Percentiles rank a stretch among this genome's conserved stretches.
These are phyloP conservation scores for Cerastis leucographa DNA, from an alignment of 2,888 invertebrate genomes.

Conservation along the genomic window DNA sequence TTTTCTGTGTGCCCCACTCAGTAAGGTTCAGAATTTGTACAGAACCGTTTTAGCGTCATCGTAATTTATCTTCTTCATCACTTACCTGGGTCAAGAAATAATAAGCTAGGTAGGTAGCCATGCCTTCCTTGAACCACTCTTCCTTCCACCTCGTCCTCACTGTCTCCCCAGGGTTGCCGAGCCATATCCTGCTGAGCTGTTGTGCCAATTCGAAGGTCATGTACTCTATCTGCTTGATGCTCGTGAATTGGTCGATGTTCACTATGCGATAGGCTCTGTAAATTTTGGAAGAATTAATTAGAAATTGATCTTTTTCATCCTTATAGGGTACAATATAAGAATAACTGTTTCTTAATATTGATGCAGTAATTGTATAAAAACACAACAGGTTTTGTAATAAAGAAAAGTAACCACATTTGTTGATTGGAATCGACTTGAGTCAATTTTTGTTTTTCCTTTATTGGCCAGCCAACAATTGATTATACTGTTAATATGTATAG, in stretches of 20 bases:
- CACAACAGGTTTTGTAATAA: too few relatives aligned
- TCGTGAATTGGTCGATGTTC: conserved; percentile 76
- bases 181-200: conserved; percentile 85
- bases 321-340: background rate
- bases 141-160: conserved; percentile 84
- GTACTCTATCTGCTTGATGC: conserved; percentile 80
- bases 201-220: conserved; percentile 84
- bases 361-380: too few relatives aligned
- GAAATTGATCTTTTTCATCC: background rate
- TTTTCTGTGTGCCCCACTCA: too few relatives aligned
- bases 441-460: too few relatives aligned
- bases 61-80: background rate
- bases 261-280: conserved; percentile 79
- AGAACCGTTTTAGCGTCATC: too few relatives aligned
- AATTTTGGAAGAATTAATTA: background rate
- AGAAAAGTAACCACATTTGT: too few relatives aligned
- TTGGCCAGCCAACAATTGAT: too few relatives aligned
- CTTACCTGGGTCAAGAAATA: conserved; percentile 83
- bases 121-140: conserved; percentile 88
- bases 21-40: too few relatives aligned
- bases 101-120: conserved; percentile 85
- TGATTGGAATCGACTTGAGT: too few relatives aligned
- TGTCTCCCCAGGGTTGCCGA: conserved; percentile 85
- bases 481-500: too few relatives aligned
- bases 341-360: too few relatives aligned